Base-by-base conservation (phyloP, 1,140 invertebrate genomes). In the Drosophila willistoni region DNA sequence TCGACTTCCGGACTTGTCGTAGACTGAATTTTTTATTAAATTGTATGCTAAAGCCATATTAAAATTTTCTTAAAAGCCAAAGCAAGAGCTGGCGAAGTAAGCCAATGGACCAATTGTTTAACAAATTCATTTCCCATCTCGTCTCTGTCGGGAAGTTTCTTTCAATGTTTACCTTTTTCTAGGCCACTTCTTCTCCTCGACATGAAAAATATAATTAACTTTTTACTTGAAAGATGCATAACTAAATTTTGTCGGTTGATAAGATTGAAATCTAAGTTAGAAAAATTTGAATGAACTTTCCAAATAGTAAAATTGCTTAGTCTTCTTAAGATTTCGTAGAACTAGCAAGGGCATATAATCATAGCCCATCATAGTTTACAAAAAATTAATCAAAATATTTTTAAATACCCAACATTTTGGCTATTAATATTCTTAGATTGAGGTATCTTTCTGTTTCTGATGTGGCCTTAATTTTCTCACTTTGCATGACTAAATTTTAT, bases 11-110 rank as follows among this genome's bases (percentile, higher is more conserved):
- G 56, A 51, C 59, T 60, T 68, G 63, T 63, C 29, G 65, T 47
- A 41, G 47, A 57, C 47, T 17, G 57, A 55, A 71, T 67, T 75
- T 74, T 72, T 79, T 79, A 76, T 79, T 73, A 71, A 83, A 63
- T 55, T 67, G 14, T 70, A 41, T 57, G 22, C 68, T 56, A 51
- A 55, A 76, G 73, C 56, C 39, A 71, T 71, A 72, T 67, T 72
- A 42, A 51, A 68, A 66, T 42, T 77, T 29, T 66, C 44, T 36
- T 36, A 71, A 60, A 29, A 64, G 60, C 60, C 41, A 41, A 41
- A 39, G 22, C 33, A 13, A 29, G 19, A 39, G 29, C 6, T 29
- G 6, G 6, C 5, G 1, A 59, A 39, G 17, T 12, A 10, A 22
- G 17, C 44, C 17, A 22, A 19, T 51, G 17, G 19, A 19, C 17